Conservation (phyloP, 1,140 invertebrate genomes). For the Diorhabda carinulata region DNA sequence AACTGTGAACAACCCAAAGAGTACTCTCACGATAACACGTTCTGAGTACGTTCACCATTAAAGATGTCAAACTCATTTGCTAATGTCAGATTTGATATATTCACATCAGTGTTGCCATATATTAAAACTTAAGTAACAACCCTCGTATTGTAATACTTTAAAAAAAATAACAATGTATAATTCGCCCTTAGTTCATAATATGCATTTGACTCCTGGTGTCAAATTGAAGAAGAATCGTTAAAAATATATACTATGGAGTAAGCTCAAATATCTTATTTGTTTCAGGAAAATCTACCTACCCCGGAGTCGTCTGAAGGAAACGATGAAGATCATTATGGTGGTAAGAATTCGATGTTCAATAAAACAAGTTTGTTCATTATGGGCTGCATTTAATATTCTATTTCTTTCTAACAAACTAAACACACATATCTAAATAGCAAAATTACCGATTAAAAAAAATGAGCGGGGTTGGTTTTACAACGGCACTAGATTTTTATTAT, state of each 20-base stretch:
- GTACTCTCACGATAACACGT: not conserved
- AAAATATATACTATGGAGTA: too few species aligned
- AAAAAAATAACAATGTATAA: too few species aligned
- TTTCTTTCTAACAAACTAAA: not conserved
- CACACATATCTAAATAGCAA: not conserved
- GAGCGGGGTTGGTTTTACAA: constrained; percentile 13
- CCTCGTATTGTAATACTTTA: not conserved
- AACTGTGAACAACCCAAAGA: too few species aligned
- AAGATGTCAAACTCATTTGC: too few species aligned
- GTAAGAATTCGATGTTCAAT: constrained; percentile 47
- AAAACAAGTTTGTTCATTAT: not conserved
- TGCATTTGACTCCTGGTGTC: too few species aligned
- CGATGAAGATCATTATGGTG: constrained; percentile 66
- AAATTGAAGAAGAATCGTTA: too few species aligned
- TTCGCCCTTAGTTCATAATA: too few species aligned
- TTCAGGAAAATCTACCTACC: constrained; percentile 66
- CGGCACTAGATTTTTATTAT: not conserved
- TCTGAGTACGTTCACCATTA: not conserved
- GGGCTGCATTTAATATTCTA: not conserved
- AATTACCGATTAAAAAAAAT: constrained; percentile 6
- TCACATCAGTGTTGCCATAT: too few species aligned
- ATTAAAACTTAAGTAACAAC: too few species aligned
- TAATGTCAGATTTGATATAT: too few species aligned
- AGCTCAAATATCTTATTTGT: constrained; percentile 48
- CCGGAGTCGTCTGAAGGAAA: constrained; percentile 63